These are phyloP conservation scores for Syngnathus acus DNA, from an alignment of 2,797 vertebrate genomes.

Conservation along the genomic window DNA sequence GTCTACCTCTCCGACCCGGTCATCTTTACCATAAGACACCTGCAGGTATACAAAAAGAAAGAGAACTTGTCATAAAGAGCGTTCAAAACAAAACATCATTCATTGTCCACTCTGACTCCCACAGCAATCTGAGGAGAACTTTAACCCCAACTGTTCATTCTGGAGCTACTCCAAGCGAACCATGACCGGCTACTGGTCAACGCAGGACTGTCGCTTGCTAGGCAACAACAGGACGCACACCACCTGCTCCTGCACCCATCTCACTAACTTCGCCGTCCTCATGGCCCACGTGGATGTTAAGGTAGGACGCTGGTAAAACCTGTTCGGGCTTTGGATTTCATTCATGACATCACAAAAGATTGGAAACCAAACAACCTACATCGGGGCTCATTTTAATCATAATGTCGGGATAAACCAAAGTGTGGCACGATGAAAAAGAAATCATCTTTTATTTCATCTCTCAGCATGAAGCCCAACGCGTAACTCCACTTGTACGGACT, in stretches of 20 bases:
- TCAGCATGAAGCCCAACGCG: neutral
- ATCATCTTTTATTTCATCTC: neutral
- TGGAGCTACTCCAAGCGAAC: constrained; percentile 96
- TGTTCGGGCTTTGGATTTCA: too few relatives aligned
- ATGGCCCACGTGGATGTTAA: constrained; percentile 97
- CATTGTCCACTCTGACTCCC: neutral
- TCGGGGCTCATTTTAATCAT: neutral
- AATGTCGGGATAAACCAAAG: neutral
- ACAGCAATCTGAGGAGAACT: constrained; percentile 94
- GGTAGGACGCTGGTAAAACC: constrained; percentile 62
- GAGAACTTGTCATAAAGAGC: neutral
- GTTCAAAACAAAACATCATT: neutral
- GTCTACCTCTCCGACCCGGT: constrained; percentile 96
- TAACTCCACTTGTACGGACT: neutral
- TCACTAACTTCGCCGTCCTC: constrained; percentile 95
- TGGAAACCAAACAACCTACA: neutral
- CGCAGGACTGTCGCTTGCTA: constrained; percentile 90
- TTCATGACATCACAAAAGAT: neutral
- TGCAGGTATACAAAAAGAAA: constrained; percentile 75
- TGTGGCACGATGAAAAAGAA: neutral
- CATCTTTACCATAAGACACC: constrained; percentile 90
- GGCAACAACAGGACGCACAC: constrained; percentile 91
- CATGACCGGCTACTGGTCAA: constrained; percentile 94
- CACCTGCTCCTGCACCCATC: constrained; percentile 93
- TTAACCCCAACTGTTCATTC: constrained; percentile 98